Evolutionary conservation across 1,140 invertebrate species (phyloP).

Genomic region (Sinonovacula constricta): DNA sequence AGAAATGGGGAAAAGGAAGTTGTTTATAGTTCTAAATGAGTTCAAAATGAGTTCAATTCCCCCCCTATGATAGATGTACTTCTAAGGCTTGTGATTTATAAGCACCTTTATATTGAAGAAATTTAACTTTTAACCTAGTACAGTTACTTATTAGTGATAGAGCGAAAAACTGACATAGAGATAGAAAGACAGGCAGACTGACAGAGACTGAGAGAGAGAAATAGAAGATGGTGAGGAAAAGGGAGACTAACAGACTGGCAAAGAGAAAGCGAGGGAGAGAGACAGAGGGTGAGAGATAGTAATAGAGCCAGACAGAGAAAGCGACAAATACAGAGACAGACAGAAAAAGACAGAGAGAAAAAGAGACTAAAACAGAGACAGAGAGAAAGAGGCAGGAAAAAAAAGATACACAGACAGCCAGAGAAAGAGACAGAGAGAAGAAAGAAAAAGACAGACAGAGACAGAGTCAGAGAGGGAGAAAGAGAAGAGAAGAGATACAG

Average conservation of each 20-base stretch:
- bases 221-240: constrained; percentile 17
- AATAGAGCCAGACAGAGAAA: background rate
- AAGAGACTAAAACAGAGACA: constrained; percentile 14
- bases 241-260: constrained; percentile 10
- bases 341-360: background rate
- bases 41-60: too few species aligned
- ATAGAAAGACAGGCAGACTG: constrained; percentile 2
- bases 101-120: too few species aligned
- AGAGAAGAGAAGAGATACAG: constrained; percentile 22
- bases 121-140: too few species aligned
- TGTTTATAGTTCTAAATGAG: too few species aligned
- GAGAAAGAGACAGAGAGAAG: constrained; percentile 51
- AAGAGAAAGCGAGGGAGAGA: constrained; percentile 5
- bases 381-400: constrained; percentile 10
- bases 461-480: constrained; percentile 22
- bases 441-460: constrained; percentile 48
- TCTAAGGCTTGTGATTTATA: too few species aligned
- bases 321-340: constrained; percentile 3
- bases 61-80: too few species aligned
- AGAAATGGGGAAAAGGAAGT: too few species aligned
- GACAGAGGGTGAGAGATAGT: constrained; percentile 4
- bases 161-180: background rate
- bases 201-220: constrained; percentile 21
- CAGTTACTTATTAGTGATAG: too few species aligned
- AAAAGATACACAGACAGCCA: constrained; percentile 40